A percentile compares a stretch with the other conserved stretches of the same genome.
Conservation (phyloP, 1,140 invertebrate species). For the Cataglyphis hispanica region DNA sequence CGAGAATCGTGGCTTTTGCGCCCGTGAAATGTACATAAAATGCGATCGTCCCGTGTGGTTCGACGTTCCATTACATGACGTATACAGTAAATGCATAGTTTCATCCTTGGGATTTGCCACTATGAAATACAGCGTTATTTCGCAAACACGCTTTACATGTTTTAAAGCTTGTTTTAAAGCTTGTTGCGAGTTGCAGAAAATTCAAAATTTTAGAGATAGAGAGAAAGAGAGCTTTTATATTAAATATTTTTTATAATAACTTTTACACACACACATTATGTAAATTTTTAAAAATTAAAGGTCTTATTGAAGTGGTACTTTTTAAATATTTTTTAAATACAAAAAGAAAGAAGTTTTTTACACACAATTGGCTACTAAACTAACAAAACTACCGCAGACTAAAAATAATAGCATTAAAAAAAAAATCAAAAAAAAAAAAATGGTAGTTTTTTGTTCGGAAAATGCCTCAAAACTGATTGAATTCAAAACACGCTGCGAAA, state of each 20-base stretch:
- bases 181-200: background rate
- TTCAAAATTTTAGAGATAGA: background rate
- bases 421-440: slow-evolving; percentile 18
- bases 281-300: background rate
- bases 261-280: background rate
- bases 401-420: slow-evolving; percentile 52
- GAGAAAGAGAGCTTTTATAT: background rate
- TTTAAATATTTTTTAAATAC: background rate
- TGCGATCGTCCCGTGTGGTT: background rate
- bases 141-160: too few relatives aligned
- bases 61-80: background rate
- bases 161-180: background rate
- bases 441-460: slow-evolving; percentile 30
- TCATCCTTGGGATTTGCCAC: background rate
- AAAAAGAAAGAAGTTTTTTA: background rate
- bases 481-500: slow-evolving; percentile 41
- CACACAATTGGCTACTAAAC: slow-evolving; percentile 12
- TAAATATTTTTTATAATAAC: background rate
- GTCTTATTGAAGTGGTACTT: too few relatives aligned
- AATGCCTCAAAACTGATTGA: slow-evolving; percentile 42
- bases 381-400: background rate
- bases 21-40: slow-evolving; percentile 11
- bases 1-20: background rate
- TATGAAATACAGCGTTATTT: background rate
- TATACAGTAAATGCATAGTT: slow-evolving; percentile 17